phyloP scores from a whole-genome alignment of 2,113 vertebrate species.

The Macrotus californicus region DNA sequence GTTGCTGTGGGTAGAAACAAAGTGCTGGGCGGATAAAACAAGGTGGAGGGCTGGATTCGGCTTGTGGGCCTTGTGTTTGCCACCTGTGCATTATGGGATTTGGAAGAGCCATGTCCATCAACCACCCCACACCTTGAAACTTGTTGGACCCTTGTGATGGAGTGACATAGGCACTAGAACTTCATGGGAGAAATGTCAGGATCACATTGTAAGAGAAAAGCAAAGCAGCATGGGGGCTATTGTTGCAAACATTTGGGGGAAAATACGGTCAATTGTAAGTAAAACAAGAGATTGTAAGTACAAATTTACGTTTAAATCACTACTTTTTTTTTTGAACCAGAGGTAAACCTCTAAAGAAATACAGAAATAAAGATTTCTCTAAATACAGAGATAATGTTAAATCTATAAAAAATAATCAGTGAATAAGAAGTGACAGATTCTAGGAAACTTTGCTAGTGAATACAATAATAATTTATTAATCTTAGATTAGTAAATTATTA shows the following conservation, averaged over 20 bases:
- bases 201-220: neutral
- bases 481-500: too few relatives aligned
- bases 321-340: neutral
- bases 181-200: neutral
- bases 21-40: too few relatives aligned
- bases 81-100: too few relatives aligned
- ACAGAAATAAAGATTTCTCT: neutral
- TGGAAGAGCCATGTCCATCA: too few relatives aligned
- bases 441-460: neutral
- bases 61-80: too few relatives aligned
- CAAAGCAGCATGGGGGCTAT: neutral
- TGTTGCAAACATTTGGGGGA: neutral
- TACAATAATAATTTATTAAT: neutral
- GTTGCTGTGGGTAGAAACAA: too few relatives aligned
- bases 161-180: too few relatives aligned
- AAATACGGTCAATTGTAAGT: neutral
- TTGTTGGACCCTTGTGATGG: too few relatives aligned
- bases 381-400: neutral
- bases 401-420: neutral
- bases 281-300: neutral
- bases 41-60: too few relatives aligned
- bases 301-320: neutral
- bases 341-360: neutral
- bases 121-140: neutral
- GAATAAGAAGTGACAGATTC: neutral